A percentile compares a stretch with the other conserved stretches of the same genome.
phyloP scores from a whole-genome alignment of 2,888 invertebrate species.

The Apocheima hispidaria region DNA sequence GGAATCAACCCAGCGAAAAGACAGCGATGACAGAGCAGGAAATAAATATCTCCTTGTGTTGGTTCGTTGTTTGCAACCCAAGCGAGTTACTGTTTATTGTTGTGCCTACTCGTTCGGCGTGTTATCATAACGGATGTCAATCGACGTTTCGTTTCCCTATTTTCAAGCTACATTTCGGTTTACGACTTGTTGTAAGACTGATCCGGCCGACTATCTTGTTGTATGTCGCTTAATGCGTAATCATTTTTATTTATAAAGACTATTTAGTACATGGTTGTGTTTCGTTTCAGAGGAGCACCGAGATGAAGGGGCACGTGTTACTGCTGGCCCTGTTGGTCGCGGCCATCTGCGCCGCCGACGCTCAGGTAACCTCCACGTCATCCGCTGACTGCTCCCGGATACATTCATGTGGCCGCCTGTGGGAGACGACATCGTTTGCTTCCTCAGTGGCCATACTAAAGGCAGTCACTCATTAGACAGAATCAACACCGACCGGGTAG shows the following conservation, averaged over 20 bases:
- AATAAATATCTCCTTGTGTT: background rate
- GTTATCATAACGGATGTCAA: slow-evolving; percentile 7
- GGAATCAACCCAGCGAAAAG: too few relatives aligned
- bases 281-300: slow-evolving; percentile 48
- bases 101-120: background rate
- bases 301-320: slow-evolving; percentile 70
- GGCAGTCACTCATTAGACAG: too few relatives aligned
- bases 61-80: background rate
- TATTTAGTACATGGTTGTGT: background rate
- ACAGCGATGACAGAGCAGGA: background rate
- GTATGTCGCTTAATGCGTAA: background rate
- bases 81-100: background rate
- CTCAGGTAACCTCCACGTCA: slow-evolving; percentile 57
- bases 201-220: too few relatives aligned
- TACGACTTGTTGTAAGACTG: too few relatives aligned
- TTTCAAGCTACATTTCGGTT: too few relatives aligned
- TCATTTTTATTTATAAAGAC: too few relatives aligned
- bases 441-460: too few relatives aligned
- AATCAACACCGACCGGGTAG: too few relatives aligned
- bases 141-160: too few relatives aligned
- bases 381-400: too few relatives aligned
- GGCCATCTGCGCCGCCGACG: slow-evolving; percentile 68
- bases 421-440: too few relatives aligned
- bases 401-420: too few relatives aligned
- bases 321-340: slow-evolving; percentile 73